Conservation (phyloP, 2,888 invertebrate species). For the Drosophila monieri region DNA sequence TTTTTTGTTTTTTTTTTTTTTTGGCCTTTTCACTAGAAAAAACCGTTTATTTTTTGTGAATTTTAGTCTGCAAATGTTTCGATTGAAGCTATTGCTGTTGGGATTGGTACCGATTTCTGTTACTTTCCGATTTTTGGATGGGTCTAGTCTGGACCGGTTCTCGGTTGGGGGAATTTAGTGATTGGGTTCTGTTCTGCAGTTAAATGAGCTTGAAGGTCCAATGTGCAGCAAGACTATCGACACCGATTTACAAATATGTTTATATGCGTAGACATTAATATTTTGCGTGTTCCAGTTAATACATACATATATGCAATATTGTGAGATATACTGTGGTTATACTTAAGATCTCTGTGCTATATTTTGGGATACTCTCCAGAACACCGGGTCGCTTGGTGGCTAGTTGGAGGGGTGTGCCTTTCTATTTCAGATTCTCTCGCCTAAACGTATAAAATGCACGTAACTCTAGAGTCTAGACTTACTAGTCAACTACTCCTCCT, state of each 20-base stretch:
- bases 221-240: conserved; percentile 16
- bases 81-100: conserved; percentile 11
- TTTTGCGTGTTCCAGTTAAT: conserved; percentile 26
- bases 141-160: conserved; percentile 1
- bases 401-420: too few relatives aligned
- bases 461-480: conserved; percentile 73
- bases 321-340: not conserved
- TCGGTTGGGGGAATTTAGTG: not conserved
- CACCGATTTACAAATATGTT: conserved; percentile 20
- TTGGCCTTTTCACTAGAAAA: conserved; percentile 70
- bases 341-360: too few relatives aligned
- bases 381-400: too few relatives aligned
- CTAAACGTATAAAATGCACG: conserved; percentile 71
- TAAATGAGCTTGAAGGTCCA: conserved; percentile 9
- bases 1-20: conserved; percentile 59
- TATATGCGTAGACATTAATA: conserved; percentile 18
- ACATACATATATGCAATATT: conserved; percentile 21
- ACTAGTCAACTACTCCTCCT: conserved; percentile 45
- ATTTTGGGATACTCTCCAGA: too few relatives aligned
- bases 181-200: not conserved
- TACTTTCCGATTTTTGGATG: not conserved
- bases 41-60: conserved; percentile 65
- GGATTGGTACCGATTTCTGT: conserved; percentile 5
- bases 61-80: conserved; percentile 26
- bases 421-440: conserved; percentile 25